phyloP scores from a whole-genome alignment of 2,797 vertebrate species.

The Pantherophis alleghaniensis region DNA sequence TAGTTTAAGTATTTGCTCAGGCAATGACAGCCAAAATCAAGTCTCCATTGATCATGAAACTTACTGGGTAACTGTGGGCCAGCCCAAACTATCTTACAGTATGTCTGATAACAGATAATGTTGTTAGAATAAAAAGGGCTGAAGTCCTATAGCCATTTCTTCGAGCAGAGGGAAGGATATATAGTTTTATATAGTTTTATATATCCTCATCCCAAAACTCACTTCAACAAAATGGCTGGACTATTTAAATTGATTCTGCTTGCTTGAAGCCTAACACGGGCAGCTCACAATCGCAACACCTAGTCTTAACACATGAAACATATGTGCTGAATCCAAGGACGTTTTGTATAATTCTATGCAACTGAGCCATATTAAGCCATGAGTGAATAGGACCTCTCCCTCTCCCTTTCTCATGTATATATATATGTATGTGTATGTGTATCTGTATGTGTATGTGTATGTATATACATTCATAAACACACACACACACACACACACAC shows the following conservation, averaged over 20 bases:
- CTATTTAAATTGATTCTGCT: background rate
- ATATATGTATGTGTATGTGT: too few relatives aligned
- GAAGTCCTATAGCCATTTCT: background rate
- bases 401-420: too few relatives aligned
- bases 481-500: too few relatives aligned
- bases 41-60: background rate
- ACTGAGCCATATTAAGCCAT: background rate
- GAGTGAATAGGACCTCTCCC: background rate
- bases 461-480: too few relatives aligned
- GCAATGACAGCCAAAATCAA: background rate
- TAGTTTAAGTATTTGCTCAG: background rate
- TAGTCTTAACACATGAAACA: background rate
- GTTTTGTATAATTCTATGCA: background rate
- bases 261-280: background rate
- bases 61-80: background rate
- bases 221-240: background rate
- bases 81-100: background rate
- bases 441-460: too few relatives aligned
- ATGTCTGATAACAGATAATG: background rate
- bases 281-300: background rate
- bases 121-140: background rate
- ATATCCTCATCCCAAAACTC: background rate
- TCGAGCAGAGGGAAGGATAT: background rate
- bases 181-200: too few relatives aligned
- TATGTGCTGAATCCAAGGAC: background rate